Evolutionary conservation across 30 jellyfish, hydroid and myxozoan species (phyloP).

Genomic region (Aurelia sp.): DNA sequence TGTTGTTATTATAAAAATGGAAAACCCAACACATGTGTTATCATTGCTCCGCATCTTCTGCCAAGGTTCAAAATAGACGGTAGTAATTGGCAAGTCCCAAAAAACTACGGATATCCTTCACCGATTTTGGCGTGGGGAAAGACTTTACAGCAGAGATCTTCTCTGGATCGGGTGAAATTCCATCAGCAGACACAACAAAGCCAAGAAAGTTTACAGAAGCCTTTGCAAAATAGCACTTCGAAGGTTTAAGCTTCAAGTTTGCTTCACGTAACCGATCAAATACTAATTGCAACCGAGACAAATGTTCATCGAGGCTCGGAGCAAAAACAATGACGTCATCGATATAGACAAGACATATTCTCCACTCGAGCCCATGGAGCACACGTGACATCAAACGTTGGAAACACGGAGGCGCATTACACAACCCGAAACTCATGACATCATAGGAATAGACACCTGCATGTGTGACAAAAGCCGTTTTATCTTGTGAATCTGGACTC

Average conservation of each 20-base stretch:
- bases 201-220: constrained; percentile 54
- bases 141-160: constrained; percentile 20
- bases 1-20: too few species aligned
- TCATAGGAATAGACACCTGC: background rate
- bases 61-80: too few species aligned
- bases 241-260: constrained; percentile 54
- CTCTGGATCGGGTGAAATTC: constrained; percentile 66
- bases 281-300: constrained; percentile 21
- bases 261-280: constrained; percentile 70
- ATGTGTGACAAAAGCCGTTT: constrained; percentile 4
- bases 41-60: too few species aligned
- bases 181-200: constrained; percentile 63
- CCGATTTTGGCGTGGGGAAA: constrained; percentile 38
- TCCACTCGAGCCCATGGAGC: constrained; percentile 57
- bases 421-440: background rate
- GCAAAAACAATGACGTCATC: constrained; percentile 56
- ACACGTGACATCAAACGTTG: constrained; percentile 42
- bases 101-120: constrained; percentile 27
- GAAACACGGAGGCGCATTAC: constrained; percentile 58
- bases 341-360: constrained; percentile 37
- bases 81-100: constrained; percentile 35
- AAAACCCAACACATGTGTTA: too few species aligned
- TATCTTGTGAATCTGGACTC: constrained; percentile 1
- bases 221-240: constrained; percentile 64
- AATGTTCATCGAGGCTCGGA: constrained; percentile 41